phyloP scores from a whole-genome alignment of 2,113 vertebrate species.

The Pteruthius melanotis region DNA sequence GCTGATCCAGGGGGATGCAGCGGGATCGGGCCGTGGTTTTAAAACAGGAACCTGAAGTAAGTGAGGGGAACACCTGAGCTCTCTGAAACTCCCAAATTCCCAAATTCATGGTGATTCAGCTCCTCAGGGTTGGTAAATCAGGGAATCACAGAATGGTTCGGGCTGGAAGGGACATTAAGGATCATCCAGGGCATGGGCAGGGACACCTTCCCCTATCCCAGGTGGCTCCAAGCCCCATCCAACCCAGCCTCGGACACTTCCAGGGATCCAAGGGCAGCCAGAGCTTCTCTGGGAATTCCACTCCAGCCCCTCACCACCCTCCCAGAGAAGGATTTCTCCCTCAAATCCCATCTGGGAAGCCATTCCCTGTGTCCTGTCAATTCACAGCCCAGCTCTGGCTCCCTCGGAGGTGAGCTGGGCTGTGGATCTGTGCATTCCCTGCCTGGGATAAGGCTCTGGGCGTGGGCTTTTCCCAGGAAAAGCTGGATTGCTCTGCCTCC shows the following conservation, averaged over 20 bases:
- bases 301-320: not conserved
- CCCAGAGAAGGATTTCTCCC: not conserved
- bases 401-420: not conserved
- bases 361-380: not conserved
- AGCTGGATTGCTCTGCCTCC: not conserved
- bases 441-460: rapidly evolving
- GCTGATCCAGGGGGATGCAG: not conserved
- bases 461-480: not conserved
- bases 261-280: not conserved
- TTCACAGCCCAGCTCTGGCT: not conserved
- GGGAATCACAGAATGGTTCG: not conserved
- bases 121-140: not conserved
- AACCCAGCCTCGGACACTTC: not conserved
- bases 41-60: too few species aligned
- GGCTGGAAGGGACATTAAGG: not conserved
- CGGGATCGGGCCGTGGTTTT: too few species aligned
- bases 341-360: not conserved
- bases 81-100: not conserved
- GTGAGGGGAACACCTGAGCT: not conserved
- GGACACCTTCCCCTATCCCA: not conserved
- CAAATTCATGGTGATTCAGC: not conserved
- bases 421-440: not conserved
- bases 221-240: not conserved
- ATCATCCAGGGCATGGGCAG: not conserved
- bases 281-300: not conserved